A percentile compares a stretch with the other conserved stretches of the same genome.
Conservation (phyloP, 1,140 invertebrate species). For the Drosophila simulans region DNA sequence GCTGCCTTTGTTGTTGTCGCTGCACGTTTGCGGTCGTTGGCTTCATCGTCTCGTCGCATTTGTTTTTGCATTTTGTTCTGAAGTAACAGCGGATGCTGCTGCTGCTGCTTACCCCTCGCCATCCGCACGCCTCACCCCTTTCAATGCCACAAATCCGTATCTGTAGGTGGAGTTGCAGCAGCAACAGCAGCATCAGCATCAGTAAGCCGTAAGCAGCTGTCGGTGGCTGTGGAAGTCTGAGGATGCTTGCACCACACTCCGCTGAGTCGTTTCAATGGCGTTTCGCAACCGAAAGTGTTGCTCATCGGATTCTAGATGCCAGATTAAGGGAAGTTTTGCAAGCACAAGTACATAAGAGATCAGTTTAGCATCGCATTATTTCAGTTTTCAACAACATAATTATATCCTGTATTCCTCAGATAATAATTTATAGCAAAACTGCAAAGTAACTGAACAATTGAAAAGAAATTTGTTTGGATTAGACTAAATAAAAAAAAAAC, state of each 20-base stretch:
- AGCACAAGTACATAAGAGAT: conserved; percentile 9
- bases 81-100: conserved; percentile 57
- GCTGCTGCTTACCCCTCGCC: background rate
- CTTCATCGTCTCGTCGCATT: conserved; percentile 41
- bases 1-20: conserved; percentile 48
- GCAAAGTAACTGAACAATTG: too few species aligned
- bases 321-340: conserved; percentile 29
- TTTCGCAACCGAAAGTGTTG: conserved; percentile 52
- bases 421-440: too few species aligned
- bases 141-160: conserved; percentile 1
- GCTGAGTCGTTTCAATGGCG: conserved; percentile 36
- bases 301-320: conserved; percentile 44
- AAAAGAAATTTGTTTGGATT: too few species aligned
- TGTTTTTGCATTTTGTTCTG: conserved; percentile 51
- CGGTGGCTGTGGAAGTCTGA: conserved; percentile 21
- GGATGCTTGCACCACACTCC: conserved; percentile 37
- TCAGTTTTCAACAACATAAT: background rate
- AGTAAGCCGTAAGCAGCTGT: conserved; percentile 53
- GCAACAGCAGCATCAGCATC: conserved; percentile 14
- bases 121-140: background rate
- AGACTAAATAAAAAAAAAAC: too few species aligned
- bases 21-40: conserved; percentile 79
- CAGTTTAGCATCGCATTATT: background rate
- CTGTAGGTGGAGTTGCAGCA: conserved; percentile 43
- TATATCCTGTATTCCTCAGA: too few species aligned